These are phyloP conservation scores for Bacillus rossius DNA, from an alignment of 1,140 invertebrate species.

Conservation along the genomic window DNA sequence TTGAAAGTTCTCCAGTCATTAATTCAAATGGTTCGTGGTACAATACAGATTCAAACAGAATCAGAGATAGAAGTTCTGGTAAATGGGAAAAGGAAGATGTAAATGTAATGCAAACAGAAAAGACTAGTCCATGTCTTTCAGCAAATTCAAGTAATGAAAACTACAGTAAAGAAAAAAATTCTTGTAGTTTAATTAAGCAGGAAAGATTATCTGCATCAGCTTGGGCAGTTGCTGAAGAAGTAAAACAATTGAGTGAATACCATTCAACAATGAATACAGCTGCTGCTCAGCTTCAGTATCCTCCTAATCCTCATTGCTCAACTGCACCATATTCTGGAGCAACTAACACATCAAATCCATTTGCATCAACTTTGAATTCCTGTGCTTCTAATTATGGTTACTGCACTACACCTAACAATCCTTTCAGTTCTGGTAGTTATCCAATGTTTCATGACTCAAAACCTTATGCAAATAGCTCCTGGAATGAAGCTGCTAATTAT, in stretches of 20 bases:
- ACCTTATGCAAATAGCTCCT: not conserved
- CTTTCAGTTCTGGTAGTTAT: constrained; percentile 18
- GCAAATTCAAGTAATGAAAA: too few relatives aligned
- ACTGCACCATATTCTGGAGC: not conserved
- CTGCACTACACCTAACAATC: constrained; percentile 11
- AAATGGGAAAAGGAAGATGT: too few relatives aligned
- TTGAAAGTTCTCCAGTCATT: too few relatives aligned
- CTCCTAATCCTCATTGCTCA: not conserved
- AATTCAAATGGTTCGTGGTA: too few relatives aligned
- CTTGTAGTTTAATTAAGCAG: constrained; percentile 4
- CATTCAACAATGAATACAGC: constrained; percentile 23
- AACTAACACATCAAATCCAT: constrained; percentile 5
- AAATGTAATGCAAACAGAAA: too few relatives aligned
- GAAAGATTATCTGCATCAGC: constrained; percentile 4
- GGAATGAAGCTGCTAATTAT: constrained; percentile 13
- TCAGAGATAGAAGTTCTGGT: too few relatives aligned
- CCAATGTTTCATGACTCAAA: constrained; percentile 10
- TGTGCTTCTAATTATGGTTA: constrained; percentile 15
- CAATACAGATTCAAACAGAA: too few relatives aligned
- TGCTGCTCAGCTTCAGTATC: not conserved
- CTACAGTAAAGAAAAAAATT: not conserved
- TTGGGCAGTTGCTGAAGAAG: constrained; percentile 35
- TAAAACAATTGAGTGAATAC: constrained; percentile 41
- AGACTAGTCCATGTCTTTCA: too few relatives aligned
- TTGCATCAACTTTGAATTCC: constrained; percentile 3